Evolutionary conservation across 2,113 vertebrate genomes (phyloP).

Genomic region (Microtus richardsoni): DNA sequence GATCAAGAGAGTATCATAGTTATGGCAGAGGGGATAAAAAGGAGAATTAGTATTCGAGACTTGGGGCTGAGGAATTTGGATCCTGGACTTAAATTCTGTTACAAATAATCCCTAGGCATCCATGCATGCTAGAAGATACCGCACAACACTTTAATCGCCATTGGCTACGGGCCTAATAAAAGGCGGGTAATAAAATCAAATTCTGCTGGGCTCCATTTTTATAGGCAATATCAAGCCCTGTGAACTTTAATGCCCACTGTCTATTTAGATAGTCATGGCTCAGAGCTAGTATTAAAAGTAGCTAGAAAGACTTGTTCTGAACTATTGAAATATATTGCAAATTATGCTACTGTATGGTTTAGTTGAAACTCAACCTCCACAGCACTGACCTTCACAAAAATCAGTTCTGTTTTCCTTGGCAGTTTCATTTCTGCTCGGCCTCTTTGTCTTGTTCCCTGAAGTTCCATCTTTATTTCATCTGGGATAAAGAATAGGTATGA

Average conservation of each 20-base stretch:
- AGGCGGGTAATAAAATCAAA: constrained; percentile 86
- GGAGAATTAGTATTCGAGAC: constrained; percentile 83
- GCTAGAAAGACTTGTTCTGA: constrained; percentile 85
- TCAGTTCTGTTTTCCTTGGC: constrained; percentile 84
- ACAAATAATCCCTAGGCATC: constrained; percentile 84
- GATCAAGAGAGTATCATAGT: background rate
- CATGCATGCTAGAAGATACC: constrained; percentile 83
- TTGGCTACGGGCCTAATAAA: constrained; percentile 86
- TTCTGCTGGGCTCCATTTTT: constrained; percentile 82
- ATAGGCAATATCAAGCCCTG: constrained; percentile 85
- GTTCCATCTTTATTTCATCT: constrained; percentile 83
- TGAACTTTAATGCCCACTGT: constrained; percentile 87
- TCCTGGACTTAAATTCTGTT: constrained; percentile 84
- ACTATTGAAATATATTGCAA: constrained; percentile 86
- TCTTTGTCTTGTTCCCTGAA: constrained; percentile 80
- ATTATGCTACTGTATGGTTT: constrained; percentile 83
- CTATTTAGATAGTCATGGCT: constrained; percentile 87
- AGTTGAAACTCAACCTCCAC: constrained; percentile 84
- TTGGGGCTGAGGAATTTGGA: constrained; percentile 81
- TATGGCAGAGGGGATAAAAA: constrained; percentile 39
- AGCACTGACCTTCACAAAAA: constrained; percentile 85
- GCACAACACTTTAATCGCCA: constrained; percentile 83
- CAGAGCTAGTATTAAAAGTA: constrained; percentile 85
- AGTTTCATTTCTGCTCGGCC: constrained; percentile 84
- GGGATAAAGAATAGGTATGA: constrained; percentile 80